phyloP scores from a whole-genome alignment of 2,113 vertebrate species.

The Pristiophorus japonicus region DNA sequence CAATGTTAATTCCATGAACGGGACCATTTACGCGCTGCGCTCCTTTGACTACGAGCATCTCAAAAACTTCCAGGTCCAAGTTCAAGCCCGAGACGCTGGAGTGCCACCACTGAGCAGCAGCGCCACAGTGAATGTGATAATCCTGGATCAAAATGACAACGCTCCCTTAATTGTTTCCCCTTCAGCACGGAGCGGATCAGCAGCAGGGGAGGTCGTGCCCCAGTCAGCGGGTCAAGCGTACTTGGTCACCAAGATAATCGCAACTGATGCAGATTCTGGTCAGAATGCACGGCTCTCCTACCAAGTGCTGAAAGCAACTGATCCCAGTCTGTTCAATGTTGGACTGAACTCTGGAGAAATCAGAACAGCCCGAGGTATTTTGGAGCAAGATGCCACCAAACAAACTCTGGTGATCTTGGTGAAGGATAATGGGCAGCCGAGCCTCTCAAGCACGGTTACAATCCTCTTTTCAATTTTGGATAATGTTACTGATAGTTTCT shows the following conservation, averaged over 20 bases:
- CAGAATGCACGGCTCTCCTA: slow-evolving; percentile 25
- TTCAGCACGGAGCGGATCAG: slow-evolving; percentile 10
- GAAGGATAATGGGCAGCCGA: slow-evolving; percentile 9
- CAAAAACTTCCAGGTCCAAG: background rate
- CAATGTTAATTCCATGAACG: slow-evolving; percentile 22
- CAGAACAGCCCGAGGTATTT: background rate
- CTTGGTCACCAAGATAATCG: slow-evolving; percentile 33
- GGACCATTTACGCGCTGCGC: slow-evolving; percentile 34
- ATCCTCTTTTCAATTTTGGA: background rate
- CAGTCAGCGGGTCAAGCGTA: background rate
- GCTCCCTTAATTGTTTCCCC: slow-evolving; percentile 16
- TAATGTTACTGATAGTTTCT: background rate
- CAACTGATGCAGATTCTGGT: slow-evolving; percentile 36
- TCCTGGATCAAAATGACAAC: slow-evolving; percentile 40
- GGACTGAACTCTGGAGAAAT: slow-evolving; percentile 11
- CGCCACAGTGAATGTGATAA: slow-evolving; percentile 13
- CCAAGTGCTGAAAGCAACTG: background rate
- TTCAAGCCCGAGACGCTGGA: slow-evolving; percentile 35
- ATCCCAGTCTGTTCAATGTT: slow-evolving; percentile 20
- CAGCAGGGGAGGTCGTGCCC: background rate
- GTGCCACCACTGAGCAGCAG: slow-evolving; percentile 15
- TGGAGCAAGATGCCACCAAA: background rate
- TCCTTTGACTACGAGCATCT: slow-evolving; percentile 30
- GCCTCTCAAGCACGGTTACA: background rate
- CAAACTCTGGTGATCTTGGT: slow-evolving; percentile 5